These are phyloP conservation scores for Miltochrista miniata DNA, from an alignment of 2,888 invertebrate species.

Conservation along the genomic window DNA sequence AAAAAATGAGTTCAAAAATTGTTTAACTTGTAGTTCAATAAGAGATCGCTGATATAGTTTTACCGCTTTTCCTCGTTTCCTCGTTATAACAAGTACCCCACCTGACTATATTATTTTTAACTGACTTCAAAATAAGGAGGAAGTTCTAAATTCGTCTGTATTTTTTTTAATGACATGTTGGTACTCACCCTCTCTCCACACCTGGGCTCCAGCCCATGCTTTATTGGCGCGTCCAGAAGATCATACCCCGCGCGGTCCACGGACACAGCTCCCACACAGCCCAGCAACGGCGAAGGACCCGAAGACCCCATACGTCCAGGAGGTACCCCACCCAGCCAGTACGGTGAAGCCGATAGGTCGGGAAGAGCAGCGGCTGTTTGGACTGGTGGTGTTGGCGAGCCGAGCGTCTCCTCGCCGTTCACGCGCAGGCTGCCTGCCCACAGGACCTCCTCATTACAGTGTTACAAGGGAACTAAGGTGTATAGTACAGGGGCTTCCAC, in stretches of 20 bases:
- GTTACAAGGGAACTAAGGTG: constrained; percentile 5
- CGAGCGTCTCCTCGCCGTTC: constrained; percentile 86
- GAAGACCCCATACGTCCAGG: constrained; percentile 73
- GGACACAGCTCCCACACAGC: constrained; percentile 91
- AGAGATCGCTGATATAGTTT: too few relatives aligned
- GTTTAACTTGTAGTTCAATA: too few relatives aligned
- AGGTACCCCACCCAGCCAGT: constrained; percentile 94
- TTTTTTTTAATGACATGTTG: too few relatives aligned
- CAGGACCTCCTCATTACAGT: constrained; percentile 45
- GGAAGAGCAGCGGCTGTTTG: constrained; percentile 84
- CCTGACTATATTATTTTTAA: too few relatives aligned
- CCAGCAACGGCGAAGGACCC: constrained; percentile 84
- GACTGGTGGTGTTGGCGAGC: constrained; percentile 86
- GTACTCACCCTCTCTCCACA: constrained; percentile 87
- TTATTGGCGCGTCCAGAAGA: constrained; percentile 86
- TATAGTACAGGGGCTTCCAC: too few relatives aligned
- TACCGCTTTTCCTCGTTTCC: too few relatives aligned
- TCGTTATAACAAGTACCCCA: too few relatives aligned
- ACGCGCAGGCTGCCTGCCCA: constrained; percentile 86
- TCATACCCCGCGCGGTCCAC: constrained; percentile 89
- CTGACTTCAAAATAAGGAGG: too few relatives aligned
- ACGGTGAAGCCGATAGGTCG: constrained; percentile 86
- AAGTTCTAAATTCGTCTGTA: too few relatives aligned
- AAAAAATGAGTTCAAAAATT: too few relatives aligned
- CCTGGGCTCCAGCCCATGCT: constrained; percentile 88